These are phyloP conservation scores for Halcyon chelicuti DNA, from an alignment of 2,797 vertebrate genomes.

Conservation along the genomic window DNA sequence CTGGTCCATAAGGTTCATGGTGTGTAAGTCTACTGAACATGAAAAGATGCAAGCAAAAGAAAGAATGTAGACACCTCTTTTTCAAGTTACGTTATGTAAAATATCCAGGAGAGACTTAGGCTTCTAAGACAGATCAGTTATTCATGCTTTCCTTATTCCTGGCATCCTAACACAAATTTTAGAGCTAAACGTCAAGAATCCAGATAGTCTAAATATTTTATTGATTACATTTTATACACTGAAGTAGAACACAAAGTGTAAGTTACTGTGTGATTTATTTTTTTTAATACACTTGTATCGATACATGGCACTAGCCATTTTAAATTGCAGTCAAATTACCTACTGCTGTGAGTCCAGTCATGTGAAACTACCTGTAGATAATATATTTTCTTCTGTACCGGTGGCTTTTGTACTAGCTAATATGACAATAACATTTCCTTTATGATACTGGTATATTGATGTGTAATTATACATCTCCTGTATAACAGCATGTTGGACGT, in stretches of 20 bases:
- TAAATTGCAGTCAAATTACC: conserved; percentile 38
- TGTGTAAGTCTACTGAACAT: neutral
- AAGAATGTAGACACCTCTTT: neutral
- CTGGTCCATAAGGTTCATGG: neutral
- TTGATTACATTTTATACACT: conserved; percentile 51
- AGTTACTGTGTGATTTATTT: neutral
- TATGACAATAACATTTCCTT: neutral
- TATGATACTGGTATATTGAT: conserved; percentile 35
- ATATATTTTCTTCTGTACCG: neutral
- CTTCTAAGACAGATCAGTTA: neutral
- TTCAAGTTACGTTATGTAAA: neutral
- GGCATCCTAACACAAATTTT: neutral
- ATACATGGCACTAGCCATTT: conserved; percentile 4
- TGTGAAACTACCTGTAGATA: neutral
- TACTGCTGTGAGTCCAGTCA: conserved; percentile 9
- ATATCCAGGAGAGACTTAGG: neutral
- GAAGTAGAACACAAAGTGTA: conserved; percentile 9
- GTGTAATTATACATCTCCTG: neutral
- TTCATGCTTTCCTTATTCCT: neutral
- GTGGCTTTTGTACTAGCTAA: neutral
- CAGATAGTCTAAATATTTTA: conserved; percentile 46
- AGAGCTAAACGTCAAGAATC: neutral
- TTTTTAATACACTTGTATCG: neutral
- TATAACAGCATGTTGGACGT: neutral
- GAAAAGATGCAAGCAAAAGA: neutral